Percentiles rank a stretch among this genome's conserved stretches.
Evolutionary conservation across 64 coral and sea anemone species (phyloP).

Genomic region (Actinia equina): DNA sequence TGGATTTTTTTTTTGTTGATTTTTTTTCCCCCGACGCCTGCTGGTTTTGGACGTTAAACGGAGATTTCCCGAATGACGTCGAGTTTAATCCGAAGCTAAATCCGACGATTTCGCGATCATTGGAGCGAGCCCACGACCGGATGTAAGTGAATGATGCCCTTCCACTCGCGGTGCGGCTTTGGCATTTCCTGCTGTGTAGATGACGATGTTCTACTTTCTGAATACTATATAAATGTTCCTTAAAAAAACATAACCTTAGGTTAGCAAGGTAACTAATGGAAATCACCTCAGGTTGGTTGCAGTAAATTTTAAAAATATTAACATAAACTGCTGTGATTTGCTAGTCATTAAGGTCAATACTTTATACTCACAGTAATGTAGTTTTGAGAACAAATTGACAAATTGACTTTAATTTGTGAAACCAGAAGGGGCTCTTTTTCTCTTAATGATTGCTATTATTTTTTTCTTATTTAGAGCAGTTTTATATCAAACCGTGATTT

Average conservation of each 20-base stretch:
- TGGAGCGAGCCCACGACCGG: constrained; percentile 4
- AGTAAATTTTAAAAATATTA: not conserved
- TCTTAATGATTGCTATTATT: not conserved
- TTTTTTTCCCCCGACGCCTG: not conserved
- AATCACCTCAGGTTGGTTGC: not conserved
- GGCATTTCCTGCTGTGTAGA: constrained; percentile 11
- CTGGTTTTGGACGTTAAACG: not conserved
- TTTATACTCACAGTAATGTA: not conserved
- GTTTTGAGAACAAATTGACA: not conserved
- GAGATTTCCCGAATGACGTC: constrained; percentile 17
- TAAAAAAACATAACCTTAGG: not conserved
- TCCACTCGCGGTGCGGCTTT: constrained; percentile 11
- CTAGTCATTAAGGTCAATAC: not conserved
- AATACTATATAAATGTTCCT: not conserved
- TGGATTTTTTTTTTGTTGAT: not conserved
- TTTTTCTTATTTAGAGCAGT: not conserved
- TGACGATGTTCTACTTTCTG: constrained; percentile 7
- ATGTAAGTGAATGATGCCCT: not conserved
- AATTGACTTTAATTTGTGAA: not conserved
- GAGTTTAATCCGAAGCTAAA: not conserved
- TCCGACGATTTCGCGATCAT: constrained; percentile 12
- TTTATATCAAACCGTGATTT: not conserved
- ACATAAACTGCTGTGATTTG: not conserved
- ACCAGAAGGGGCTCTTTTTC: not conserved
- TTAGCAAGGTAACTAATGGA: not conserved